phyloP scores from a whole-genome alignment of 2,113 vertebrate genomes.

The Elaphurus davidianus region DNA sequence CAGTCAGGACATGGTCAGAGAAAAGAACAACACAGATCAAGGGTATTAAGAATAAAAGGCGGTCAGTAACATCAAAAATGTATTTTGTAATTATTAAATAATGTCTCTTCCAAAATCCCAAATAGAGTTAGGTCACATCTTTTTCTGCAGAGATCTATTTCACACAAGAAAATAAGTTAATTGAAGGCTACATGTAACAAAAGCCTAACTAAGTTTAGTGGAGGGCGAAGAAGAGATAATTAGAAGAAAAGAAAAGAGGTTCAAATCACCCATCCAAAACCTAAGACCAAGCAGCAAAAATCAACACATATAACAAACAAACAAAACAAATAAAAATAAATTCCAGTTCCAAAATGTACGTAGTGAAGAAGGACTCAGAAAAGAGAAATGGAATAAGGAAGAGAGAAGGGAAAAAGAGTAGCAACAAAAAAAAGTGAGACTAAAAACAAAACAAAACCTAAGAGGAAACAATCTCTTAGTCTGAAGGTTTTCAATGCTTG shows the following conservation, averaged over 20 bases:
- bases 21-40: not conserved
- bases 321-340: not conserved
- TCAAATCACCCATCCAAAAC: not conserved
- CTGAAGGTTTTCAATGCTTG: not conserved
- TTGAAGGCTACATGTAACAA: constrained; percentile 15
- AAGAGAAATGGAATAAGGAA: not conserved
- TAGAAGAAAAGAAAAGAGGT: not conserved
- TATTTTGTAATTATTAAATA: not conserved
- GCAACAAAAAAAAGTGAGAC: not conserved
- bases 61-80: not conserved
- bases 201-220: not conserved
- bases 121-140: not conserved
- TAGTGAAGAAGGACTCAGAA: not conserved
- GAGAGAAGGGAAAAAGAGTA: not conserved
- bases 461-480: not conserved
- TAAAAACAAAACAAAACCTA: not conserved
- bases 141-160: not conserved
- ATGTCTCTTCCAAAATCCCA: not conserved
- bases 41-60: not conserved
- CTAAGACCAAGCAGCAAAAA: not conserved
- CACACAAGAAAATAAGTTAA: constrained; percentile 13
- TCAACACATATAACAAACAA: not conserved
- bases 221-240: not conserved
- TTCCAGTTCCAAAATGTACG: not conserved
- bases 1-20: not conserved